phyloP scores from a whole-genome alignment of 2,113 vertebrate species.

The Tyrannus savana region DNA sequence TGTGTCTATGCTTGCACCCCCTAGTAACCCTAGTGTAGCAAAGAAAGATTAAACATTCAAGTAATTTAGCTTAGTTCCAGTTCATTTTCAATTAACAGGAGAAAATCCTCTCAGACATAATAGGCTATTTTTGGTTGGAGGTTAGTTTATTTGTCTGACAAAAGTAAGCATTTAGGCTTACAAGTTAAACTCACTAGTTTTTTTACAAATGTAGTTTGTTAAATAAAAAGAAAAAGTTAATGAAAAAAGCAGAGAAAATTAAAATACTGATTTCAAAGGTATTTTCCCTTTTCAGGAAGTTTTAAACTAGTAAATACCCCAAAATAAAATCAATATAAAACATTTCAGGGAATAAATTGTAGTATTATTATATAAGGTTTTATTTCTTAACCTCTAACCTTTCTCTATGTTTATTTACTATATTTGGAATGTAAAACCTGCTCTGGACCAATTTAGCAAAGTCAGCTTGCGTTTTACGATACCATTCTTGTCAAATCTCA shows the following conservation, averaged over 20 bases:
- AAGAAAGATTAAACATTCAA: constrained; percentile 72
- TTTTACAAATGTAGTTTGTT: constrained; percentile 38
- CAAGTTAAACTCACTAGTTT: constrained; percentile 32
- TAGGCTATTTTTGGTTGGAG: constrained; percentile 58
- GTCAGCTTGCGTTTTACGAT: too few relatives aligned
- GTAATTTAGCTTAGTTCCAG: constrained; percentile 71
- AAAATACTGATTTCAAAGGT: constrained; percentile 27
- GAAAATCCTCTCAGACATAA: constrained; percentile 69
- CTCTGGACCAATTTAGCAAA: neutral
- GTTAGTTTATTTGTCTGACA: constrained; percentile 63
- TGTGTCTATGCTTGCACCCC: neutral
- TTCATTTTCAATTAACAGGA: constrained; percentile 75
- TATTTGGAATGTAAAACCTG: neutral
- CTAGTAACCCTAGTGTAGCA: constrained; percentile 57
- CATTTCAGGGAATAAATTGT: neutral
- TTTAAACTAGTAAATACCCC: neutral
- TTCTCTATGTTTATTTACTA: neutral
- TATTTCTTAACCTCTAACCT: neutral
- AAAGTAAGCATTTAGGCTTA: constrained; percentile 51
- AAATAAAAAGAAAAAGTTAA: neutral
- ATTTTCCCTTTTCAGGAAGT: neutral
- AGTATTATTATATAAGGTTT: neutral
- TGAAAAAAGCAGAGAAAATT: neutral
- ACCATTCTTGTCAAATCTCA: neutral
- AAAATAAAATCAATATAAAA: neutral